phyloP scores from a whole-genome alignment of 2,113 vertebrate species.

The Rhea pennata region DNA sequence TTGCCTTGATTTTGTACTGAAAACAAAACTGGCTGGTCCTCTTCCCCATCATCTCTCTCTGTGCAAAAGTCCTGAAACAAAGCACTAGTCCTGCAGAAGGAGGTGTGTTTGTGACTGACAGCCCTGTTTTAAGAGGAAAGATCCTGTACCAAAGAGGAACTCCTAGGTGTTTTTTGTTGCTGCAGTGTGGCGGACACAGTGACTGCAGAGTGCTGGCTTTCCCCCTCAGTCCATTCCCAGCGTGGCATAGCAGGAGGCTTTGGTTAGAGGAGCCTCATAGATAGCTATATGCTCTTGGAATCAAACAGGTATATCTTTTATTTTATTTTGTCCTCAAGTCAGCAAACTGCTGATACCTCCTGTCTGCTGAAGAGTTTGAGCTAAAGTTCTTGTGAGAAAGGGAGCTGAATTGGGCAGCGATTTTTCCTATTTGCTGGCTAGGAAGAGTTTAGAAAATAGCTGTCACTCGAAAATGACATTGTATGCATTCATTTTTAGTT shows the following conservation, averaged over 20 bases:
- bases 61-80: neutral
- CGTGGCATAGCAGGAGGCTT: neutral
- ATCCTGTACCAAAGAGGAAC: neutral
- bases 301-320: neutral
- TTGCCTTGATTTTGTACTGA: neutral
- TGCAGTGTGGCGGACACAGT: neutral
- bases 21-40: neutral
- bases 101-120: neutral
- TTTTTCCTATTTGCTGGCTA: constrained; percentile 41
- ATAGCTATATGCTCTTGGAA: neutral
- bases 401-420: constrained; percentile 16
- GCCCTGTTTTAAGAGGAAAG: neutral
- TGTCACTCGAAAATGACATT: constrained; percentile 13
- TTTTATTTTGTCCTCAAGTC: neutral
- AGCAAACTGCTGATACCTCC: neutral
- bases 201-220: neutral
- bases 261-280: neutral
- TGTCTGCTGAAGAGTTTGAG: no score
- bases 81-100: neutral
- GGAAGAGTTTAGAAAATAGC: constrained; percentile 17
- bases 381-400: constrained; percentile 41
- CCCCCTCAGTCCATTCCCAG: neutral
- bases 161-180: neutral
- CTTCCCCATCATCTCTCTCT: neutral
- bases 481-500: neutral